These are phyloP conservation scores for Actenoides hombroni DNA, from an alignment of 2,113 vertebrate genomes.

Conservation along the genomic window DNA sequence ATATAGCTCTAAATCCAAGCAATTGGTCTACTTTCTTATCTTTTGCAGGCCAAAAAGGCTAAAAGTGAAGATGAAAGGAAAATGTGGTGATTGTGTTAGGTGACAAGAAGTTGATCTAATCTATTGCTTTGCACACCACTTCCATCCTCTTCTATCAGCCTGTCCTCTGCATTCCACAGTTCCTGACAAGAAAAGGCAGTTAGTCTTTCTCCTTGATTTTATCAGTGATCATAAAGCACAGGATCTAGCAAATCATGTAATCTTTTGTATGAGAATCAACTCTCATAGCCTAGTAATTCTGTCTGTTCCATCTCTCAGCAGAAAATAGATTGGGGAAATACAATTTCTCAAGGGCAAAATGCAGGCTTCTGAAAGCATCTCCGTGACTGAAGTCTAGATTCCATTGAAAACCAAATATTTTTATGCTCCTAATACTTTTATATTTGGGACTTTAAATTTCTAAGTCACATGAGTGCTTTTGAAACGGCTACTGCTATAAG, in stretches of 20 bases:
- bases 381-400: background rate
- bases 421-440: slow-evolving; percentile 38
- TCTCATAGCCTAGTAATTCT: slow-evolving; percentile 9
- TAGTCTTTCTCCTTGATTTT: slow-evolving; percentile 36
- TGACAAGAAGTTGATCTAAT: slow-evolving; percentile 42
- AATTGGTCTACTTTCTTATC: slow-evolving; percentile 52
- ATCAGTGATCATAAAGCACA: slow-evolving; percentile 37
- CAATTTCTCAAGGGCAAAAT: slow-evolving; percentile 56
- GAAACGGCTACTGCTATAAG: slow-evolving; percentile 8
- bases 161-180: background rate
- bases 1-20: slow-evolving; percentile 38
- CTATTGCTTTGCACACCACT: background rate
- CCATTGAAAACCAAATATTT: slow-evolving; percentile 36
- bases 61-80: slow-evolving; percentile 35
- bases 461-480: slow-evolving; percentile 16
- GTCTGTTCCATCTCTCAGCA: slow-evolving; percentile 8
- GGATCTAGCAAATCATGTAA: slow-evolving; percentile 37
- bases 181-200: background rate
- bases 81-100: background rate
- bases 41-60: slow-evolving; percentile 48
- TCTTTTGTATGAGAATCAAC: slow-evolving; percentile 31
- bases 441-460: slow-evolving; percentile 3
- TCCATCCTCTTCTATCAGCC: slow-evolving; percentile 7
- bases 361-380: slow-evolving; percentile 18
- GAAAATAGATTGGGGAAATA: slow-evolving; percentile 32